Conservation (phyloP, 2,113 vertebrate species). For the Leucosticte australis region DNA sequence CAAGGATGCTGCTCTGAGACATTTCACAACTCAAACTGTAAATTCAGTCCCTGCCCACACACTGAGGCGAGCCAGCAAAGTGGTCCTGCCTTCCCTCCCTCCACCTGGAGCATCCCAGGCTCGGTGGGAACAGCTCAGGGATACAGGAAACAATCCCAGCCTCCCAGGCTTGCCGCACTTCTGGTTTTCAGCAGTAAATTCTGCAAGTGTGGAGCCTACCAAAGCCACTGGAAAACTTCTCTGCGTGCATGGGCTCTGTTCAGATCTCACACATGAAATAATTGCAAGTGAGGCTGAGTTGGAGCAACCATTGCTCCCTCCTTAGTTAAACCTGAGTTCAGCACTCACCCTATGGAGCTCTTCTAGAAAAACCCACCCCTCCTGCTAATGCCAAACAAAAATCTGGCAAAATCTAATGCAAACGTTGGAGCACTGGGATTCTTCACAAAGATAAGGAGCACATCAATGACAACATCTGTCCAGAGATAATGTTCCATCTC, state of each 20-base stretch:
- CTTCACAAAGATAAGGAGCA: neutral
- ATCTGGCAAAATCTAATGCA: neutral
- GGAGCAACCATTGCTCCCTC: neutral
- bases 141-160: accelerated
- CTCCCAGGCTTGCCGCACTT: neutral
- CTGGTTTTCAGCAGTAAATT: neutral
- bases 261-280: neutral
- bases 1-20: neutral
- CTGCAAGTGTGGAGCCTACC: neutral
- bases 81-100: neutral
- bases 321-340: neutral
- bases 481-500: neutral
- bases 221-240: neutral
- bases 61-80: neutral
- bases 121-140: accelerated
- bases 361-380: neutral
- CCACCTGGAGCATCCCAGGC: neutral
- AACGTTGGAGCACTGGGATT: neutral
- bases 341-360: neutral
- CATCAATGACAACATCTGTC: accelerated
- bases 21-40: neutral
- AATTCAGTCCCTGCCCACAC: neutral
- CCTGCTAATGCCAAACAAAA: neutral
- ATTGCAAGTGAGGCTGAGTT: neutral
- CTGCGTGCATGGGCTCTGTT: accelerated